Base-by-base conservation (phyloP, 2,888 invertebrate genomes). In the Polymixis lichenea region DNA sequence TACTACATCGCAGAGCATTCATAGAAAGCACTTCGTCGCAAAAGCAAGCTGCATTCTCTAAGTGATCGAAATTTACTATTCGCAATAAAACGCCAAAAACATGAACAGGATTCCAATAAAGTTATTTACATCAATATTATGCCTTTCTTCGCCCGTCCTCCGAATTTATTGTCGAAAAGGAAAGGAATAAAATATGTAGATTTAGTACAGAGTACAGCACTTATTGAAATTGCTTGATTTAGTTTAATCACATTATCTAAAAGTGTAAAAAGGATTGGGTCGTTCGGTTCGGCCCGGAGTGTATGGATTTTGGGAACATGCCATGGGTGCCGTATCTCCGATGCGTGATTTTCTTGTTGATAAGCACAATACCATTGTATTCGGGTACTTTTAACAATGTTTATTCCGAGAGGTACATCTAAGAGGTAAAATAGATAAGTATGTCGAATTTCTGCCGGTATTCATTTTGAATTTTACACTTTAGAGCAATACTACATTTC, bases 181-280 rank as follows among this genome's bases (percentile, higher is more conserved):
- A 80, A 80, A 87, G 89, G 91, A 94, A 94, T 94, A 95, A 95
- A 95, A 95, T 93, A 95, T 95, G 95, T 94, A 95, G 94, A 95
- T 95, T 94, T 93, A 91, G 83, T 87, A 87, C 91, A 88, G 90
- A 88, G 55, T 79, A 79, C 67, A 71, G 94, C 95, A 95, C 96
- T 95, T 95, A 96, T 95, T 96, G 95, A 94, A 95, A 95, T 95
- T 95, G 94, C 93, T 93, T 94, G 94, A 95, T 95, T 95, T 95
- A 94, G 94, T 95, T 94, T 93, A 95, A 95, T 94, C 94, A 93
- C 91, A 92, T 92, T 93, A 93, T 90, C 90, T 88, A 88, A 88
- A 88, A 90, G 89, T 91, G 93, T 92, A 91, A 93, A 82, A 94
- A 93, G 94, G 94, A 93, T 94, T 94, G 93, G 89, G 80, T 86